These are phyloP conservation scores for Akabosia matsudoensis DNA, from an alignment of 1,140 invertebrate species.

Conservation along the genomic window DNA sequence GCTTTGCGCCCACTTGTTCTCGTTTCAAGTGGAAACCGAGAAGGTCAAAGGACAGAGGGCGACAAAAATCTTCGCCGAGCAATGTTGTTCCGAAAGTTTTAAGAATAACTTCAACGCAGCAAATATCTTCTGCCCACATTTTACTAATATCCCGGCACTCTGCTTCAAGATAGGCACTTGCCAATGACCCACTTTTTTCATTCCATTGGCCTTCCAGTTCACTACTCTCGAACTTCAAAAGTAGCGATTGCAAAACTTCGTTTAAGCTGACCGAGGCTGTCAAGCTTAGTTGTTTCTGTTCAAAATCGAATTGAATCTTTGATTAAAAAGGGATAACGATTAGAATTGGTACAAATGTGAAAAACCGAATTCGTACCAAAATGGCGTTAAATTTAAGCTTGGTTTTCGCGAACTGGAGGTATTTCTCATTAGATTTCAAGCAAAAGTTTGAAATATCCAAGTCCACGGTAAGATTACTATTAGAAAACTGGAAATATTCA, in stretches of 20 bases:
- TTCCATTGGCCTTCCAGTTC: constrained; percentile 40
- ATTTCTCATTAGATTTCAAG: constrained; percentile 37
- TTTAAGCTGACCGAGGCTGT: constrained; percentile 15
- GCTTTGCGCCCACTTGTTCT: constrained; percentile 41
- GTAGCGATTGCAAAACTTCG: constrained; percentile 35
- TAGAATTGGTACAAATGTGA: neutral
- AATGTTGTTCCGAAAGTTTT: constrained; percentile 37
- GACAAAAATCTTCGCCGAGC: constrained; percentile 34
- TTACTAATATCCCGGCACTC: constrained; percentile 37
- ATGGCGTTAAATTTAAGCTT: constrained; percentile 39
- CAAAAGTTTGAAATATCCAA: constrained; percentile 44
- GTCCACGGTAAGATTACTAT: constrained; percentile 38
- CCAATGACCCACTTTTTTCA: constrained; percentile 38
- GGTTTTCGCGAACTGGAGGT: constrained; percentile 40
- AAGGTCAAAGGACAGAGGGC: constrained; percentile 37
- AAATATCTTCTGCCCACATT: constrained; percentile 35
- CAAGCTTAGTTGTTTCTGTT: constrained; percentile 31
- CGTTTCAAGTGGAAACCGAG: constrained; percentile 38
- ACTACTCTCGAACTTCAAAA: constrained; percentile 37
- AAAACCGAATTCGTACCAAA: constrained; percentile 33
- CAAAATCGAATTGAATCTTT: neutral
- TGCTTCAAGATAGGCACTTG: constrained; percentile 36
- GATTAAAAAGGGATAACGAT: neutral
- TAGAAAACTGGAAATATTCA: constrained; percentile 31
- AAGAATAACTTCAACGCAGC: constrained; percentile 37